Evolutionary conservation across 1,140 invertebrate genomes (phyloP).

Genomic region (Aphis craccivora): DNA sequence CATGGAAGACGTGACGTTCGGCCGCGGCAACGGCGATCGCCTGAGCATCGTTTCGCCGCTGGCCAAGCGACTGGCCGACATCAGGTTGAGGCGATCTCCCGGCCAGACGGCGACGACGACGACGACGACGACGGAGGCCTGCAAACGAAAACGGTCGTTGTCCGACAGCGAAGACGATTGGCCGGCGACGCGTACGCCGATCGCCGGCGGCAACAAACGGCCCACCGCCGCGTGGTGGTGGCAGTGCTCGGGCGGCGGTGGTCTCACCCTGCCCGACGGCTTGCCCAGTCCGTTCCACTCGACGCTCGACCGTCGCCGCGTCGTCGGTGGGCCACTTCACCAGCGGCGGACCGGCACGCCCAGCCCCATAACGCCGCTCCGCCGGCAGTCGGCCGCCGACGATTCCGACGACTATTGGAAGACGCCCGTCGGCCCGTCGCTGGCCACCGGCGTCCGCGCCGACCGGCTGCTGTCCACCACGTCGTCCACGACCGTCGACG

Average conservation of each 20-base stretch:
- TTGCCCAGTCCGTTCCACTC: constrained; percentile 61
- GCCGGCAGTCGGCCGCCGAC: constrained; percentile 50
- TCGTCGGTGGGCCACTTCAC: background rate
- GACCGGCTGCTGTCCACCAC: constrained; percentile 39
- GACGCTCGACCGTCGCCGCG: background rate
- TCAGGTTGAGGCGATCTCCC: constrained; percentile 58
- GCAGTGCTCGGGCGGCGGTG: constrained; percentile 58
- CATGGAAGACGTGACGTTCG: constrained; percentile 51
- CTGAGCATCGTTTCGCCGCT: constrained; percentile 60
- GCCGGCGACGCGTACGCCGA: constrained; percentile 63
- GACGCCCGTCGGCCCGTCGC: constrained; percentile 49
- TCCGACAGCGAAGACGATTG: constrained; percentile 63
- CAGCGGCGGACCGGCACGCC: background rate
- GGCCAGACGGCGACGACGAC: background rate
- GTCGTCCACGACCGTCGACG: constrained; percentile 56
- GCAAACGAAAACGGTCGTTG: constrained; percentile 11
- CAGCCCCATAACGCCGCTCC: constrained; percentile 36
- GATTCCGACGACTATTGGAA: constrained; percentile 52
- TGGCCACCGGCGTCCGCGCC: constrained; percentile 53
- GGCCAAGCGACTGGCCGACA: constrained; percentile 59
- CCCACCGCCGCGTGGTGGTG: constrained; percentile 64
- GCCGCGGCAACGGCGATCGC: background rate
- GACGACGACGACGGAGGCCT: background rate
- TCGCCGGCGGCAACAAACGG: constrained; percentile 65
- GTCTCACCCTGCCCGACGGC: constrained; percentile 62